Evolutionary conservation across 2,113 vertebrate species (phyloP).

Genomic region (Oxyura jamaicensis): DNA sequence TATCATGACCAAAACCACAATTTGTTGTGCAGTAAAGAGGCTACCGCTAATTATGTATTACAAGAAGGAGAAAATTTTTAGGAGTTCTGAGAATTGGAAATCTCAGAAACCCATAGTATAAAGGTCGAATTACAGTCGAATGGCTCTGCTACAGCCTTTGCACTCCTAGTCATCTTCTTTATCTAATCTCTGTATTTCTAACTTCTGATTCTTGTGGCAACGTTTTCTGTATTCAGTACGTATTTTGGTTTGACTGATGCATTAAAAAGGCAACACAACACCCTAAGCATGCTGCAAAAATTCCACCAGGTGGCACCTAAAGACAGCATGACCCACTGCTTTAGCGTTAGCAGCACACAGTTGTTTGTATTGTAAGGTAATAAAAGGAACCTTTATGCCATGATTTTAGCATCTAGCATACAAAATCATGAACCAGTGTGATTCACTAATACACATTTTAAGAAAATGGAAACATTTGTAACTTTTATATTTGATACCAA

Average conservation of each 20-base stretch:
- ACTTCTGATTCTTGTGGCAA: background rate
- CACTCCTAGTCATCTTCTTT: background rate
- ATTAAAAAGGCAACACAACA: background rate
- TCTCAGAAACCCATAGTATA: background rate
- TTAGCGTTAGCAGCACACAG: background rate
- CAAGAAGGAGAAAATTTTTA: background rate
- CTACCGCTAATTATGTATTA: background rate
- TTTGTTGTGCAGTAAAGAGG: background rate
- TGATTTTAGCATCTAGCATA: background rate
- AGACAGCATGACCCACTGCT: background rate
- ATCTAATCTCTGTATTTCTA: background rate
- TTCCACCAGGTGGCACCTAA: conserved; percentile 7
- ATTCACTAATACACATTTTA: background rate
- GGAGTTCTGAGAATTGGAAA: background rate
- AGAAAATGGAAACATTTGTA: background rate
- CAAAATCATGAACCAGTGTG: background rate
- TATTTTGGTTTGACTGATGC: background rate
- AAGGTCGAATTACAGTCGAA: background rate
- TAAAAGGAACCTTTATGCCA: background rate
- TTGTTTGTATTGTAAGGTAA: background rate
- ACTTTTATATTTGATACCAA: background rate
- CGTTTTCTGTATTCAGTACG: background rate
- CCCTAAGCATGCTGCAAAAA: background rate
- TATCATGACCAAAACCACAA: background rate
- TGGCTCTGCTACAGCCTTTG: background rate